phyloP scores from a whole-genome alignment of 2,797 vertebrate genomes.

The Cossypha heuglini region DNA sequence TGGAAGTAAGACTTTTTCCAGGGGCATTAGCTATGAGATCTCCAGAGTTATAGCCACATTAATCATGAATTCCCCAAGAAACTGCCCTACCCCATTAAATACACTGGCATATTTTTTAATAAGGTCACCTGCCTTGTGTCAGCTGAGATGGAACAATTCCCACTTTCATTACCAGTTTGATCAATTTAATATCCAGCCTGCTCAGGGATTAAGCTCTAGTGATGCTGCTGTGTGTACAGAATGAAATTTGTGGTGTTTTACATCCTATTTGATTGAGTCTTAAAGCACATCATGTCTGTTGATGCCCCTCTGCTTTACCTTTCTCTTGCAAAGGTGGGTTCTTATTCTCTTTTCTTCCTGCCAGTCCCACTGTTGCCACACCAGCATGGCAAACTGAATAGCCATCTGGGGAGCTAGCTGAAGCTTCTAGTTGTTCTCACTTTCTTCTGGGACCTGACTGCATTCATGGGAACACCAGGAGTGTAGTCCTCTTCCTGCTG shows the following conservation, averaged over 20 bases:
- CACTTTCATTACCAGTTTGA: constrained; percentile 69
- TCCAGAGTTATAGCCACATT: constrained; percentile 61
- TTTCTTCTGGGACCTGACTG: neutral
- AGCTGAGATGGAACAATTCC: constrained; percentile 60
- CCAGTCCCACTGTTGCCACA: neutral
- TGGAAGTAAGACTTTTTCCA: constrained; percentile 51
- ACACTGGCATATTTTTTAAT: constrained; percentile 71
- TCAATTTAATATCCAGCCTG: constrained; percentile 67
- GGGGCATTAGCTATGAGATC: constrained; percentile 35
- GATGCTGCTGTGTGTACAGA: constrained; percentile 19
- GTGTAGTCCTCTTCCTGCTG: neutral
- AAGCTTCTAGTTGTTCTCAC: neutral
- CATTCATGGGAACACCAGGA: neutral
- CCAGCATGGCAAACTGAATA: accelerated
- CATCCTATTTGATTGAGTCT: neutral
- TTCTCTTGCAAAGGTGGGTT: neutral
- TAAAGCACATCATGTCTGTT: neutral
- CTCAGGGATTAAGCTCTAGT: constrained; percentile 12
- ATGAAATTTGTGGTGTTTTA: neutral
- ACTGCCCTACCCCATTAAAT: constrained; percentile 69
- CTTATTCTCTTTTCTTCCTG: neutral
- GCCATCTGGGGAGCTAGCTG: neutral
- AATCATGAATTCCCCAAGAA: constrained; percentile 63
- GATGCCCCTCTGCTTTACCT: neutral
- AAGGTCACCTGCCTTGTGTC: constrained; percentile 70